Evolutionary conservation across 1,140 invertebrate genomes (phyloP), one percentile per base, ranked within the genome.

Genomic region (Steinernema feltiae): DNA sequence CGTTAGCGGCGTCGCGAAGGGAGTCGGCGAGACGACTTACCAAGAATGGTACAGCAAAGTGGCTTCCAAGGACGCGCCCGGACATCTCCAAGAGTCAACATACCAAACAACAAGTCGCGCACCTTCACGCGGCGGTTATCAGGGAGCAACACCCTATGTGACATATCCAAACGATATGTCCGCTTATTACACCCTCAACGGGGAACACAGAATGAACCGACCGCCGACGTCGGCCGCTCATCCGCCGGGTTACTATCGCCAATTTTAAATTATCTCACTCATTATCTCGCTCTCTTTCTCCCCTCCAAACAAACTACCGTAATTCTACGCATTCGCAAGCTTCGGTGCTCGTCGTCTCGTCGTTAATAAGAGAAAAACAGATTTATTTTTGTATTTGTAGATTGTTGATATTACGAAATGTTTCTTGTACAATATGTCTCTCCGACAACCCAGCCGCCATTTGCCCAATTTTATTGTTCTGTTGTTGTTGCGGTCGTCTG

Each of bases 21-120:
- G 84, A 74, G 81, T 85, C 27, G 84, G 84, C 30, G 84, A 85
- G 70, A 79, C 84, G 17, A 86, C 82, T 12, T 85, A 85, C 72
- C 73, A 79, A 21, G 84, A 85, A 69, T 85, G 84, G 84, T 81
- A 80, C 30, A 76, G 32, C 17, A 84, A 86, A 80, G 83, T 84
- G 15, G 81, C 81, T n/a, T 82, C 78, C 21, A 85, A 85, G 70
- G 79, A 84, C n/a, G 72, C 82, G 24, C 81, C 82, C 32, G 48
- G 72, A 12, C 82, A 83, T 32, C 72, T 78, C 48, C 82, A 83
- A 72, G 82, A 83, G 35, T 70, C 63, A 71, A 70, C 24, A 15
- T 81, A 80, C 27, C 79, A 77, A 63, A 71, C 75, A 46, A 76
- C 80, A 21, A 63, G 53, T 27, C 53, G 53, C 15, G 53, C 53